Conservation (phyloP, 2,113 vertebrate species). For the Nothocercus nigrocapillus region DNA sequence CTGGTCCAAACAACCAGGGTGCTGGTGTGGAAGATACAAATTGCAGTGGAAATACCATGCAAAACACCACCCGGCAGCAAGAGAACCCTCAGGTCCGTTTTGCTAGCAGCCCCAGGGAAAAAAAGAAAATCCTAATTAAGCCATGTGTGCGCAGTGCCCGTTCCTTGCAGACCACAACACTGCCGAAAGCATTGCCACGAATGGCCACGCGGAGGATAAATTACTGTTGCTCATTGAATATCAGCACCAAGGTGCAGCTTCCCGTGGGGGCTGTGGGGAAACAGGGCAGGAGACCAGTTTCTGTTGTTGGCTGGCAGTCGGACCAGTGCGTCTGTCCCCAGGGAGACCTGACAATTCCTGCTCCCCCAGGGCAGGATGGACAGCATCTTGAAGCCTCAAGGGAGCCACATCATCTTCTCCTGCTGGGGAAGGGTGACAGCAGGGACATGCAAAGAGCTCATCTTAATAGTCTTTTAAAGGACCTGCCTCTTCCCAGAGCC, state of each 20-base stretch:
- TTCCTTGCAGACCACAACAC: fast-evolving
- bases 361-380: not conserved
- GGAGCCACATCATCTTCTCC: not conserved
- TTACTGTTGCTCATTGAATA: not conserved
- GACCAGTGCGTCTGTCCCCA: not conserved
- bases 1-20: not conserved
- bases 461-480: not conserved
- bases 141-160: fast-evolving
- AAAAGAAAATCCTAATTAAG: not conserved
- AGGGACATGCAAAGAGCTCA: fast-evolving
- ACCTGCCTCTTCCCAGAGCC: not conserved
- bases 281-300: fast-evolving
- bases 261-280: not conserved
- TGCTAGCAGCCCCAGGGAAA: fast-evolving
- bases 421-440: not conserved
- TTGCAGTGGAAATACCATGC: not conserved
- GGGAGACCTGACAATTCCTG: not conserved
- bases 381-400: not conserved
- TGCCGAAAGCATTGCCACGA: not conserved
- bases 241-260: fast-evolving
- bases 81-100: not conserved
- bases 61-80: not conserved
- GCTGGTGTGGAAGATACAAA: fast-evolving
- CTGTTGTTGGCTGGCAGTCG: not conserved
- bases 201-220: not conserved